Conservation (phyloP, 2,888 invertebrate species). For the Caenorhabditis macrosperma region DNA sequence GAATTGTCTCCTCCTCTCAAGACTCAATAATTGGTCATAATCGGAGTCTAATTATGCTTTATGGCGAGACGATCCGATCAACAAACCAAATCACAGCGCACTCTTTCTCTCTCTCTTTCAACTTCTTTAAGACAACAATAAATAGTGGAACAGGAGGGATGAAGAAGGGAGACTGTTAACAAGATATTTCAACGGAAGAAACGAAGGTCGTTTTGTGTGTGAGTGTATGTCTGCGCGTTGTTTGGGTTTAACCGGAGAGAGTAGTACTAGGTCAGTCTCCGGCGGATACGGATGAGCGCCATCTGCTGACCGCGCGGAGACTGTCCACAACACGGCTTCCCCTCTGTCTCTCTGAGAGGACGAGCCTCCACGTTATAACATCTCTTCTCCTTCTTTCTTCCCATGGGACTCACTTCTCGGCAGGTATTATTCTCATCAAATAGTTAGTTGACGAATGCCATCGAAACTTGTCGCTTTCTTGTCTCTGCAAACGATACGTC, state of each 20-base stretch:
- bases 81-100: slow-evolving; percentile 11
- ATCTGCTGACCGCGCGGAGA: slow-evolving; percentile 24
- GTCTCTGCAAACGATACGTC: background rate
- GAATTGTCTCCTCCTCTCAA: background rate
- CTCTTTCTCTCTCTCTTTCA: background rate
- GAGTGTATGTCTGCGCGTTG: slow-evolving; percentile 27
- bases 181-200: slow-evolving; percentile 30
- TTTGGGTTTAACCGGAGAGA: slow-evolving; percentile 22
- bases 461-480: background rate
- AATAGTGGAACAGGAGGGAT: slow-evolving; percentile 2
- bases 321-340: slow-evolving; percentile 3
- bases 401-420: slow-evolving; percentile 20
- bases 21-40: slow-evolving; percentile 26
- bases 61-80: background rate
- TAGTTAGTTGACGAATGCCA: slow-evolving; percentile 5
- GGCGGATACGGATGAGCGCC: slow-evolving; percentile 40
- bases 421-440: slow-evolving; percentile 4
- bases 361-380: slow-evolving; percentile 6
- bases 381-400: slow-evolving; percentile 19
- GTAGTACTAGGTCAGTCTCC: slow-evolving; percentile 42
- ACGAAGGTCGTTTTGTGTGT: slow-evolving; percentile 27
- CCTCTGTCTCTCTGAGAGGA: background rate
- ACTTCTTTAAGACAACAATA: background rate
- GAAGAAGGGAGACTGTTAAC: slow-evolving; percentile 8
- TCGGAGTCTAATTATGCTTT: slow-evolving; percentile 33